Conservation (phyloP, 2,797 vertebrate species). For the Typhlichthys subterraneus region DNA sequence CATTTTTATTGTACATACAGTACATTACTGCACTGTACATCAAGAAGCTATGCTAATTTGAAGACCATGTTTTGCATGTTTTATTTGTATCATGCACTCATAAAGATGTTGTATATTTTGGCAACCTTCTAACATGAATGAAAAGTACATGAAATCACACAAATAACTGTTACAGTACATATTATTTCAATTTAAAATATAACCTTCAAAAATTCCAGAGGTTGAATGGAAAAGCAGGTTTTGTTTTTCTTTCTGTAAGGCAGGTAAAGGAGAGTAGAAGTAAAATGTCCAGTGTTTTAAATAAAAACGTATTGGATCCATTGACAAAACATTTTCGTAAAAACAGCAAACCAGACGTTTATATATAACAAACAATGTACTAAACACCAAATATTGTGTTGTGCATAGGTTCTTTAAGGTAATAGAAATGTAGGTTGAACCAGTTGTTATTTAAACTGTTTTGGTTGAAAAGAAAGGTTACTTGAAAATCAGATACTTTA, state of each 20-base stretch:
- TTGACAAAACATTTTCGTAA: too few species aligned
- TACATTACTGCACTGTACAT: slow-evolving; percentile 1
- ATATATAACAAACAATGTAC: too few species aligned
- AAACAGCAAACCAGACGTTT: too few species aligned
- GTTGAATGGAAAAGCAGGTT: not conserved
- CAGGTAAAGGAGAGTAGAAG: not conserved
- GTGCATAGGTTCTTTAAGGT: too few species aligned
- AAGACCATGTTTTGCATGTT: not conserved
- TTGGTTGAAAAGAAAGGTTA: too few species aligned
- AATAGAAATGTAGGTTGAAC: too few species aligned
- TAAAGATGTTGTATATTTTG: slow-evolving; percentile 5
- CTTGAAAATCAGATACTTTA: too few species aligned
- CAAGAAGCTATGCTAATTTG: slow-evolving; percentile 4
- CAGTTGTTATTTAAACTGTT: too few species aligned
- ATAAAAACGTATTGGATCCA: too few species aligned
- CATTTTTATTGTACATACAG: slow-evolving; percentile 1
- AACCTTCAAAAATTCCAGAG: not conserved
- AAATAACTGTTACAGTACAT: slow-evolving; percentile 7
- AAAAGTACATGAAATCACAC: slow-evolving; percentile 11
- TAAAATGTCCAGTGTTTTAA: too few species aligned
- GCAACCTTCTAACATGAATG: slow-evolving; percentile 8
- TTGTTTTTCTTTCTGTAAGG: not conserved
- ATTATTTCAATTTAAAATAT: not conserved
- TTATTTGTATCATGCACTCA: not conserved
- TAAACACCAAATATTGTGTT: too few species aligned